These are phyloP conservation scores for Oegoconia quadripuncta DNA, from an alignment of 2,888 invertebrate genomes.

Conservation along the genomic window DNA sequence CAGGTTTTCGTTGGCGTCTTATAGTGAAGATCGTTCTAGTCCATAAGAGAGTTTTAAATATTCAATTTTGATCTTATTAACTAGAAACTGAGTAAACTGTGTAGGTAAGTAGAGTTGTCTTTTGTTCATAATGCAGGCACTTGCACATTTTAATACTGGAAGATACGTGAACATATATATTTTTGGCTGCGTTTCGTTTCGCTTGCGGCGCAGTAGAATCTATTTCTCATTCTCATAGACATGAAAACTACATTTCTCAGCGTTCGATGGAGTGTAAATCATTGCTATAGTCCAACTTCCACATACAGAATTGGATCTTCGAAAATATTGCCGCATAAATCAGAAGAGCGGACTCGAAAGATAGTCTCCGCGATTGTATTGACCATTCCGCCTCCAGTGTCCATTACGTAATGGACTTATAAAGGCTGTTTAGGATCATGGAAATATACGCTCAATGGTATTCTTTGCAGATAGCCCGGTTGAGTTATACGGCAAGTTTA, in stretches of 20 bases:
- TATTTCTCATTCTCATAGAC: slow-evolving; percentile 8
- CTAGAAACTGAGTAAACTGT: too few relatives aligned
- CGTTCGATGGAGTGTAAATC: slow-evolving; percentile 32
- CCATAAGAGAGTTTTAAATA: too few relatives aligned
- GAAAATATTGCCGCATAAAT: slow-evolving; percentile 59
- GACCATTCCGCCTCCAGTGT: slow-evolving; percentile 42
- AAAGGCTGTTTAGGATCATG: slow-evolving; percentile 57
- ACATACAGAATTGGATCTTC: slow-evolving; percentile 37
- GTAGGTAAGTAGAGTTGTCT: too few relatives aligned
- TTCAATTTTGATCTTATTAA: too few relatives aligned
- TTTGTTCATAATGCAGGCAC: background rate
- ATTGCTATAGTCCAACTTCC: slow-evolving; percentile 39
- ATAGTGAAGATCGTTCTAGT: too few relatives aligned
- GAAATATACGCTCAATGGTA: slow-evolving; percentile 42
- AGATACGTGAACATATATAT: too few relatives aligned
- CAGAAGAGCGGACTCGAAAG: slow-evolving; percentile 39
- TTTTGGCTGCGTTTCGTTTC: background rate
- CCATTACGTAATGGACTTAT: slow-evolving; percentile 55
- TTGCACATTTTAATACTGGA: background rate
- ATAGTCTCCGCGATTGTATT: slow-evolving; percentile 47
- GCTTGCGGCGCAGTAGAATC: slow-evolving; percentile 2
- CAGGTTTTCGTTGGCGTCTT: too few relatives aligned
- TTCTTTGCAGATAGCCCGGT: slow-evolving; percentile 34
- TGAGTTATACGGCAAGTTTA: slow-evolving; percentile 57
- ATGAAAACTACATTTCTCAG: slow-evolving; percentile 14